Evolutionary conservation across 2,113 vertebrate species (phyloP), one percentile per base, ranked within the genome.

Genomic region (Formicarius rufipectus): DNA sequence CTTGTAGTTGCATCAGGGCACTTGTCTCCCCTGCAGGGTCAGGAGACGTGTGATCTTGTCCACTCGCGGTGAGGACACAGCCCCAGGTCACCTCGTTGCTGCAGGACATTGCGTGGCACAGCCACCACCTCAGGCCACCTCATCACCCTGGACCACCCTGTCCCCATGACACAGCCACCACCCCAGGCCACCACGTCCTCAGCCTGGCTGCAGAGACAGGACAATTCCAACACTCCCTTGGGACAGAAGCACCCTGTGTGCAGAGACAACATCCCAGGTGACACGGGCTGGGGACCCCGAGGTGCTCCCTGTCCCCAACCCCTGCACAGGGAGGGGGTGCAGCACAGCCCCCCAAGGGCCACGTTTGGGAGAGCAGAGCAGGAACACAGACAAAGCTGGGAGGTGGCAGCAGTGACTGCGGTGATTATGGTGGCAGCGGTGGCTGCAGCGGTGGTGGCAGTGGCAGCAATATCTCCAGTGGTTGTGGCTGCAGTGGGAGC

Each of bases 121-220:
- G 73, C 40, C 66, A 81, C 37, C 42, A 28, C 22, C 6, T 3
- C 30, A 20, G 23, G 27, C 15, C 25, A 37, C 47, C 21, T 50
- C 73, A 42, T 45, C 15, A 18, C 62, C 37, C 12, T 17, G 23
- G 21, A 28, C 28, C 19, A 6, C 9, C 24, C 4, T 9, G 13
- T 50, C 28, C 53, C 21, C 24, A 14, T 2, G 49, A 30, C 49
- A 44, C 1, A 4, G 44, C 66, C 44, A 59, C 47, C n/a, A 30
- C 17, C 45, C 52, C 62, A 0, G 3, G 8, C 30, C 33, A 35
- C 44, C 44, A 1, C 1, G 0, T 50, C 55, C 31, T 28, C 59
- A 73, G 67, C 45, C 31, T 0, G 0, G 24, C 2, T 16, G 30
- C n/a, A 35, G 31, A 71, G 59, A 40, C 2, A 2, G 17, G 21